Evolutionary conservation across 2,888 invertebrate species (phyloP), one percentile per base, ranked within the genome.

Genomic region (Priapulus caudatus): DNA sequence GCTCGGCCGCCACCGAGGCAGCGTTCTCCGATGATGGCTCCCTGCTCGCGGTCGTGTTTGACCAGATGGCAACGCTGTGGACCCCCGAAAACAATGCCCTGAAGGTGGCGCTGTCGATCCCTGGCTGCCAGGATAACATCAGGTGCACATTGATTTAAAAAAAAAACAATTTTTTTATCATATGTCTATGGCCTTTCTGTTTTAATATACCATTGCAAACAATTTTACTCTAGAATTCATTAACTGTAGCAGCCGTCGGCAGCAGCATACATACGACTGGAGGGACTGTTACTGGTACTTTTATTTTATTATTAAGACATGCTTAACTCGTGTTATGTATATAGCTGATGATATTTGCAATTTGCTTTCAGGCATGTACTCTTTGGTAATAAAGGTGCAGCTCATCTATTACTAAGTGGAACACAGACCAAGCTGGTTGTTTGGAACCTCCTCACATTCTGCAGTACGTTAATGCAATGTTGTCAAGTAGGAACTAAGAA

Each of bases 11-110:
- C 20, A 74, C 75, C 19, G 75, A 77, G 43, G 73, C 80, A 2
- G 76, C 76, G 45, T 86, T 86, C 69, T 81, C 84, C 0, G 74
- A 77, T 53, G 86, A 87, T 68, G 84, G 84, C n/a, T 84, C 86
- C 0, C 66, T 86, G 20, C 64, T 87, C 44, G 83, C 80, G 3
- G 81, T 82, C 15, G 79, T 79, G 5, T 86, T 82, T 71, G 79
- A 75, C 22, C 72, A 78, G 20, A 76, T 77, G 4, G 66, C 85
- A 46, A 86, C 85, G 1, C 68, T 84, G 20, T 87, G 84, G 81
- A 75, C 77, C 56, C 77, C n/a, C n/a, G 77, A 79, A 46, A 72
- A 72, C 1, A 74, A 77, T 53, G 73, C 76, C 48, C 62, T 82
- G n/a, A 77, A 78, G 62, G 75, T 77, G 50, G 77, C 78, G 1